Conservation (phyloP, 2,888 invertebrate species). For the Drosophila anomelani region DNA sequence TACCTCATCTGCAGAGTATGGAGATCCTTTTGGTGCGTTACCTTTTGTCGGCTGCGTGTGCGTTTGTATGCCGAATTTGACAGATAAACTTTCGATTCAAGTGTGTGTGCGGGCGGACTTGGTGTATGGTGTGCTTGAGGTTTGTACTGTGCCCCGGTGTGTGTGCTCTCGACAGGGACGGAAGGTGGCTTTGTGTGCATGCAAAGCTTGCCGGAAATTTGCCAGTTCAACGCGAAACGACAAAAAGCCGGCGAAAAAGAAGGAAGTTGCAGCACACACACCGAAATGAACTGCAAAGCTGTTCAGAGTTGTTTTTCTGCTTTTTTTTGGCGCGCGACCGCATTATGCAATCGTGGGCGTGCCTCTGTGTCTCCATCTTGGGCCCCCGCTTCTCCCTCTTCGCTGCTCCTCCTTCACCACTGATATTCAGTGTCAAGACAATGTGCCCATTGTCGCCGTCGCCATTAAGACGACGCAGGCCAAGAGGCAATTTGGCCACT, state of each 20-base stretch:
- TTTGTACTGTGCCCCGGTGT: constrained; percentile 9
- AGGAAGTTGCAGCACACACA: constrained; percentile 37
- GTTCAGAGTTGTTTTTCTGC: constrained; percentile 52
- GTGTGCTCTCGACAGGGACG: constrained; percentile 11
- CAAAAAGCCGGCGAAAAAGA: constrained; percentile 39
- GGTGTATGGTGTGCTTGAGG: constrained; percentile 9
- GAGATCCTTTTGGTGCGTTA: constrained; percentile 25
- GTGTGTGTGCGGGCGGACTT: constrained; percentile 9
- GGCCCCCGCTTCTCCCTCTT: neutral
- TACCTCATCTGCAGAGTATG: constrained; percentile 2
- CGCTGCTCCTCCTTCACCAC: neutral
- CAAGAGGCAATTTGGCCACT: constrained; percentile 73
- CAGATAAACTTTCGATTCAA: constrained; percentile 65
- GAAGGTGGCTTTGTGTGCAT: constrained; percentile 45
- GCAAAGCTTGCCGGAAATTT: constrained; percentile 54
- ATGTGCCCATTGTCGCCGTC: constrained; percentile 60
- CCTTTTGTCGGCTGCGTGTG: constrained; percentile 19
- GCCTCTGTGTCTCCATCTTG: neutral
- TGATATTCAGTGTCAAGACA: constrained; percentile 51
- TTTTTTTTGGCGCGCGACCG: constrained; percentile 32
- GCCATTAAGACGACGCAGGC: constrained; percentile 64
- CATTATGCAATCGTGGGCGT: constrained; percentile 59
- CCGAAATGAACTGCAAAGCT: constrained; percentile 61
- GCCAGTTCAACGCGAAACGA: constrained; percentile 57
- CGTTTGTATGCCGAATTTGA: constrained; percentile 55